A percentile compares a stretch with the other conserved stretches of the same genome.
Conservation (phyloP, 2,113 vertebrate genomes). For the Myotis lucifugus region DNA sequence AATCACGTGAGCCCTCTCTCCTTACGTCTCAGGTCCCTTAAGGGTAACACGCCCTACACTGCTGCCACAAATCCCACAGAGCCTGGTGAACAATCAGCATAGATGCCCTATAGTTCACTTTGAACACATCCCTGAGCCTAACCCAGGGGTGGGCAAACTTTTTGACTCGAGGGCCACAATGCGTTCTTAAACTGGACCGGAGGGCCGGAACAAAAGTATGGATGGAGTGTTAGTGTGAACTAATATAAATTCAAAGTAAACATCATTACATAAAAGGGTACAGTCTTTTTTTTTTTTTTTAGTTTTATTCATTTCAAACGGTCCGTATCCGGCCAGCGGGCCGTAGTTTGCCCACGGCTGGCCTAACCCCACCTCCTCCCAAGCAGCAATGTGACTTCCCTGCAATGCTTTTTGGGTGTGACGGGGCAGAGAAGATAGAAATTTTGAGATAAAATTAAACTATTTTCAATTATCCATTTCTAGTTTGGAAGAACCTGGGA, state of each 20-base stretch:
- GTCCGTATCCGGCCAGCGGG: too few relatives aligned
- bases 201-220: too few relatives aligned
- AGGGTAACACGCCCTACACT: background rate
- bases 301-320: too few relatives aligned
- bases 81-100: background rate
- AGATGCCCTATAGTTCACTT: background rate
- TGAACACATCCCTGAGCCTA: background rate
- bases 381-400: background rate
- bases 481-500: background rate
- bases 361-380: background rate
- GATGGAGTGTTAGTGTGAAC: too few relatives aligned
- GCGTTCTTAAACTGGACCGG: too few relatives aligned
- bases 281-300: too few relatives aligned
- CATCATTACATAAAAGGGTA: too few relatives aligned
- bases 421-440: background rate
- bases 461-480: conserved; percentile 20
- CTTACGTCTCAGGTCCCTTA: background rate
- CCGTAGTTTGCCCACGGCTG: too few relatives aligned
- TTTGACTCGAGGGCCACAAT: too few relatives aligned
- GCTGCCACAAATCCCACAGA: background rate
- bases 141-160: background rate
- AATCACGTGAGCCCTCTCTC: background rate
- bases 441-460: conserved; percentile 32
- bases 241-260: too few relatives aligned
- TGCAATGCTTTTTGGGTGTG: background rate